Base-by-base conservation (phyloP, 2,113 vertebrate species). In the Xyliphius kryptos region DNA sequence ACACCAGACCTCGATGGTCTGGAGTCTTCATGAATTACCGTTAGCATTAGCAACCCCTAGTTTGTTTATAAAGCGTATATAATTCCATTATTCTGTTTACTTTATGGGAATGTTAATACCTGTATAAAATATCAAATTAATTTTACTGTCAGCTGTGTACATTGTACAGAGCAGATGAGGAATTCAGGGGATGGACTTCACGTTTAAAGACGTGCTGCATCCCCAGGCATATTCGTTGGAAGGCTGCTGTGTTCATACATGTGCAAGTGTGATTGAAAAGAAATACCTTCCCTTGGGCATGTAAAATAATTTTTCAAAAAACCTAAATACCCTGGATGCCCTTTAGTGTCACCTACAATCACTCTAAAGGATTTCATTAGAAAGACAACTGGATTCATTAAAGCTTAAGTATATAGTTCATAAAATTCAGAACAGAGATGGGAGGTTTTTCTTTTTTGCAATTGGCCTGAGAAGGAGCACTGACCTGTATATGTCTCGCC, bases 401-500 rank as follows among this genome's bases (percentile, higher is more conserved):
- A 20, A 66, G n/a, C 13, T 26, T 0, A 15, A 10, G 11, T 43
- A 20, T n/a, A 43, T 15, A n/a, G 44, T 22, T 17, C 1, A 12
- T 19, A 11, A 21, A 54, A 22, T 50, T 36, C 13, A 36, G 40
- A 36, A 32, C 46, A 47, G 32, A 6, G 44, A 8, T 43, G 14
- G 38, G n/a, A n/a, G n/a, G n/a, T n/a, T n/a, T n/a, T n/a, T n/a
- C n/a, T n/a, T n/a, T 54, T 9, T 13, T 43, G 38, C 20, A 2
- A 36, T 22, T 21, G 26, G 11, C 44, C 21, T 46, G 49, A 36
- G 56, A 48, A 49, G 20, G 20, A 52, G 48, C 65, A 71, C 59
- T 79, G 78, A 79, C 81, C 79, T 60, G 64, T 59, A 38, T 14
- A 32, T 14, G 61, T 71, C 69, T 73, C 16, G 51, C 75, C 36